Evolutionary conservation across 2,113 vertebrate species (phyloP).

Genomic region (Coptodon bakossiorum): DNA sequence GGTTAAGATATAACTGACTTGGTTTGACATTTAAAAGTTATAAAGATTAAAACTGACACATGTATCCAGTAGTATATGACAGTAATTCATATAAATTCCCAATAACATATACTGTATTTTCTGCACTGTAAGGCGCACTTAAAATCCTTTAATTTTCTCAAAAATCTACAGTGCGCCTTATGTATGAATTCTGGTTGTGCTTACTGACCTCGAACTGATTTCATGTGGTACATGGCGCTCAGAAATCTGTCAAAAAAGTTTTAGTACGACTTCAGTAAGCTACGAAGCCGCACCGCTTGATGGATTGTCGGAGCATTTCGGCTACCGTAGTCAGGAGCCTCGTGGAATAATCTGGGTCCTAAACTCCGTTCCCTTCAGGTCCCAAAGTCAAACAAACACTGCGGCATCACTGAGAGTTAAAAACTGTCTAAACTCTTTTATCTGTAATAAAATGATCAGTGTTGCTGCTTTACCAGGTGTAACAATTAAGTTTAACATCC

Average conservation of each 20-base stretch:
- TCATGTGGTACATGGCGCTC: not conserved
- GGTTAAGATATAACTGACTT: not conserved
- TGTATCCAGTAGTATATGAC: not conserved
- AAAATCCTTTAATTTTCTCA: not conserved
- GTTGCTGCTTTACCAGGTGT: too few relatives aligned
- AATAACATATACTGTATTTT: not conserved
- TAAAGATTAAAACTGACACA: not conserved
- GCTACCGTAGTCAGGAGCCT: too few relatives aligned
- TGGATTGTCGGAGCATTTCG: too few relatives aligned
- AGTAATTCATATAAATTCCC: not conserved
- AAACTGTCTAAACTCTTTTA: too few relatives aligned
- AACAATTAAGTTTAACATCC: too few relatives aligned
- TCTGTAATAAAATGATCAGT: too few relatives aligned
- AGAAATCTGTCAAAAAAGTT: too few relatives aligned
- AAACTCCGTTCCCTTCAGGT: rapidly evolving
- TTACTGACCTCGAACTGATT: not conserved
- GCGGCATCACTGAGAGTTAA: too few relatives aligned
- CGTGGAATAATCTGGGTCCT: rapidly evolving
- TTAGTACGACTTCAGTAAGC: too few relatives aligned
- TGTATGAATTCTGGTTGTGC: not conserved
- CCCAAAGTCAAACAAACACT: too few relatives aligned
- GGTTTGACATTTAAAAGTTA: not conserved
- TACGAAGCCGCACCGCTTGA: rapidly evolving
- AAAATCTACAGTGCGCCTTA: rapidly evolving
- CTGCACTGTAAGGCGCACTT: not conserved